A percentile compares a stretch with the other conserved stretches of the same genome.
phyloP scores from a whole-genome alignment of 1,140 invertebrate species.

The Coenobita brevimanus region DNA sequence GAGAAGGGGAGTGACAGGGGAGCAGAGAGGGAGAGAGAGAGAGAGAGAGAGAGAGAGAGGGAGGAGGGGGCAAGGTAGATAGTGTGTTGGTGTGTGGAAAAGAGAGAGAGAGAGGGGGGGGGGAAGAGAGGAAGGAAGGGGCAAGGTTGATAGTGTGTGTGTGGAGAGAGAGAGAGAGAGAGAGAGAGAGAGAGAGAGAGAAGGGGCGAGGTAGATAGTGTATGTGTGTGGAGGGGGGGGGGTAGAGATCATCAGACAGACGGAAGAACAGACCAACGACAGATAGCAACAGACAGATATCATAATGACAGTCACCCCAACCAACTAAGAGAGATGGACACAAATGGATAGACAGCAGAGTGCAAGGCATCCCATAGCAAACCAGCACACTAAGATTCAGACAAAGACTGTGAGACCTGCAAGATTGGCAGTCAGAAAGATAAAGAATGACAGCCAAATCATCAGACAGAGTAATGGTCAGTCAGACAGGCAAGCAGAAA shows the following conservation, averaged over 20 bases:
- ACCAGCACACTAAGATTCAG: no score
- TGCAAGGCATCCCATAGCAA: no score
- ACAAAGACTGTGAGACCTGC: no score
- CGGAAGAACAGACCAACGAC: no score
- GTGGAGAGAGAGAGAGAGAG: slow-evolving; percentile 29
- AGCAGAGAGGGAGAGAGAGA: slow-evolving; percentile 40
- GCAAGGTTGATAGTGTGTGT: slow-evolving; percentile 29
- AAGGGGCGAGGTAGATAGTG: slow-evolving; percentile 25
- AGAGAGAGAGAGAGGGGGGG: slow-evolving; percentile 29
- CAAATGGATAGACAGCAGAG: no score
- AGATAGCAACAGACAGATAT: no score
- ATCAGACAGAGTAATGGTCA: not conserved
- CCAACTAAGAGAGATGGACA: no score
- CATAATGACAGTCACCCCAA: no score
- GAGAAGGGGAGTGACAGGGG: no score
- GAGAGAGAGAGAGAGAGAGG: slow-evolving; percentile 52
- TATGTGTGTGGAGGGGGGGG: slow-evolving; percentile 43
- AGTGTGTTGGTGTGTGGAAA: slow-evolving; percentile 14
- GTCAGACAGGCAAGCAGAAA: slow-evolving; percentile 9
- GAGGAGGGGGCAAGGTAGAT: slow-evolving; percentile 1
- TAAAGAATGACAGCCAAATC: not conserved
- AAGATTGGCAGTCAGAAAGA: no score
- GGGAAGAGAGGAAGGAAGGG: slow-evolving; percentile 56
- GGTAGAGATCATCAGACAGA: slow-evolving; percentile 19
- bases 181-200: slow-evolving; percentile 10